Conservation (phyloP, 2,113 vertebrate species). For the Nyctereutes procyonoides region DNA sequence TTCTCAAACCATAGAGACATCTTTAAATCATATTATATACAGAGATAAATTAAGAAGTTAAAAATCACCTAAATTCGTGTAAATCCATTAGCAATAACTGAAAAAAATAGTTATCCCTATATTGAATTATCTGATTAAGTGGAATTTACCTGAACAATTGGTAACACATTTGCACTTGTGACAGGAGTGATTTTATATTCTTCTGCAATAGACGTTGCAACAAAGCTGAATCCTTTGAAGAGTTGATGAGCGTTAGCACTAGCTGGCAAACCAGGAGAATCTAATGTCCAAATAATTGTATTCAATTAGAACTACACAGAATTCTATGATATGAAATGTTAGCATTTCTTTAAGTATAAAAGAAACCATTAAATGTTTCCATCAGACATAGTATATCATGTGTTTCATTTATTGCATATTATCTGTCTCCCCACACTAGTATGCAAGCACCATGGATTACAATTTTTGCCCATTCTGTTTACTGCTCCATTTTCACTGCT, state of each 20-base stretch:
- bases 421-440: background rate
- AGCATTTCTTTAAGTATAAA: conserved; percentile 46
- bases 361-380: background rate
- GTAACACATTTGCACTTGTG: conserved; percentile 94
- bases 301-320: conserved; percentile 67
- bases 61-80: background rate
- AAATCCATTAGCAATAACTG: conserved; percentile 14
- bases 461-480: conserved; percentile 16
- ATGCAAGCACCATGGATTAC: background rate
- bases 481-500: background rate
- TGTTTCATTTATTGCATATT: conserved; percentile 16
- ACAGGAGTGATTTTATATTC: conserved; percentile 94
- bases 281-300: conserved; percentile 84
- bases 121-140: background rate
- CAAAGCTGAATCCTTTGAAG: conserved; percentile 99
- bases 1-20: background rate
- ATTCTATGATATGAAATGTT: conserved; percentile 7
- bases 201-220: conserved; percentile 93
- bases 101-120: background rate
- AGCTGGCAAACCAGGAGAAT: conserved; percentile 98
- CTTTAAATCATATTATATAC: background rate
- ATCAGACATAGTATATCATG: conserved; percentile 13
- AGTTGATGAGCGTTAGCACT: conserved; percentile 98
- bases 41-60: background rate
- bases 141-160: conserved; percentile 94